Base-by-base conservation (phyloP, 2,113 vertebrate species). In the Anguilla rostrata region DNA sequence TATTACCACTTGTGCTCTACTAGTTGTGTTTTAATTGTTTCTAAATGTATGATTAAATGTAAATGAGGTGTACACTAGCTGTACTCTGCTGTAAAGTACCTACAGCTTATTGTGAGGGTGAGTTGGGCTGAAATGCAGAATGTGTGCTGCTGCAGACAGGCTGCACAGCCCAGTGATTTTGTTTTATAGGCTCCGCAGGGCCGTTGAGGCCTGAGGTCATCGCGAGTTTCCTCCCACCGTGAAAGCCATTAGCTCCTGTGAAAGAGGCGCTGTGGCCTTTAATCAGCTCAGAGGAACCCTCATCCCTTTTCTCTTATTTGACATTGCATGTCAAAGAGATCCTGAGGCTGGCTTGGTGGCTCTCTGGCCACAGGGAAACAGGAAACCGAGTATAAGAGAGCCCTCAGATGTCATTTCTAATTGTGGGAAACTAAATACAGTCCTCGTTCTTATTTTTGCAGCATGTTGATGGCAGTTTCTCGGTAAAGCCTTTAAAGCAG, bases 401-500 rank as follows among this genome's bases (percentile, higher is more conserved):
- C 41, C 39, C 39, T 39, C 86, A 75, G 39, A 81, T 18, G 81
- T 22, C 39, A 86, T 89, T 40, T 6, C 29, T 89, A 57, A 90
- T 90, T 91, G 63, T 94, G 92, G 90, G 92, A 90, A 92, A 87
- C 79, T 88, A 83, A 46, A 91, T 86, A 90, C 82, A 91, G 92
- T 92, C 81, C 88, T 53, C 49, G 9, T 86, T 89, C 53, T 71
- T 86, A 83, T 89, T 83, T 53, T 88, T 87, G 78, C 90, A 97
- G 95, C 96, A 97, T 0, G 93, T 96, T 0, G 96, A 96, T 4
- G 94, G 94, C 88, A 95, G 95, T 88, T 95, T 94, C 88, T 94
- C 96, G 0, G 96, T 96, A 94, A 96, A 97, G 75, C 96, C 96
- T 0, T 88, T 97, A 71, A 96, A 97, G 83, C 95, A 96, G 93